A percentile compares a stretch with the other conserved stretches of the same genome.
phyloP scores from a whole-genome alignment of 92 coral and sea anemone genomes.

The Porites rus region DNA sequence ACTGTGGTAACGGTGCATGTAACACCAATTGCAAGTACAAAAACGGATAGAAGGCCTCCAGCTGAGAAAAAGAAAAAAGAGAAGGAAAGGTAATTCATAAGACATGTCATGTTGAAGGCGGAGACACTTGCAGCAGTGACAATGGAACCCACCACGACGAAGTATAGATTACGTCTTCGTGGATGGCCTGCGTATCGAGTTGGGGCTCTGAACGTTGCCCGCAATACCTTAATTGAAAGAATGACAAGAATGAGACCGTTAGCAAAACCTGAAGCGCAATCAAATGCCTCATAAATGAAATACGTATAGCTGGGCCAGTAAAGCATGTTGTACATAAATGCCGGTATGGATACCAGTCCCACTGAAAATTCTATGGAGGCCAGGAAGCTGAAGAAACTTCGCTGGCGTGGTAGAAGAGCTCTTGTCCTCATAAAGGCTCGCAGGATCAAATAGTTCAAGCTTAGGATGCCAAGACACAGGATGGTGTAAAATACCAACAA shows the following conservation, averaged over 20 bases:
- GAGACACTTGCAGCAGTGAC: slow-evolving; percentile 44
- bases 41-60: slow-evolving; percentile 32
- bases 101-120: slow-evolving; percentile 58
- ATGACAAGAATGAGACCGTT: slow-evolving; percentile 53
- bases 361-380: slow-evolving; percentile 67
- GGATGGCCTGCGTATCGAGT: slow-evolving; percentile 53
- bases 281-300: slow-evolving; percentile 64
- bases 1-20: slow-evolving; percentile 50
- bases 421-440: slow-evolving; percentile 61
- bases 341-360: slow-evolving; percentile 66
- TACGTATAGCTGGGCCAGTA: slow-evolving; percentile 65
- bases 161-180: slow-evolving; percentile 29
- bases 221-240: slow-evolving; percentile 44
- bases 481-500: slow-evolving; percentile 56
- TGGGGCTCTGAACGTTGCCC: slow-evolving; percentile 41
- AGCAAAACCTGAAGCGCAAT: slow-evolving; percentile 56
- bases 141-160: slow-evolving; percentile 43
- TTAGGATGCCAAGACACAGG: slow-evolving; percentile 42
- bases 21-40: slow-evolving; percentile 40
- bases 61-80: slow-evolving; percentile 62
- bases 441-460: slow-evolving; percentile 62
- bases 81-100: slow-evolving; percentile 50
- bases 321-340: slow-evolving; percentile 62
- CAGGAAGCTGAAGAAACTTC: slow-evolving; percentile 57
- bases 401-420: slow-evolving; percentile 50